Conservation (phyloP, 2,888 invertebrate species). For the Nudaria mundana region DNA sequence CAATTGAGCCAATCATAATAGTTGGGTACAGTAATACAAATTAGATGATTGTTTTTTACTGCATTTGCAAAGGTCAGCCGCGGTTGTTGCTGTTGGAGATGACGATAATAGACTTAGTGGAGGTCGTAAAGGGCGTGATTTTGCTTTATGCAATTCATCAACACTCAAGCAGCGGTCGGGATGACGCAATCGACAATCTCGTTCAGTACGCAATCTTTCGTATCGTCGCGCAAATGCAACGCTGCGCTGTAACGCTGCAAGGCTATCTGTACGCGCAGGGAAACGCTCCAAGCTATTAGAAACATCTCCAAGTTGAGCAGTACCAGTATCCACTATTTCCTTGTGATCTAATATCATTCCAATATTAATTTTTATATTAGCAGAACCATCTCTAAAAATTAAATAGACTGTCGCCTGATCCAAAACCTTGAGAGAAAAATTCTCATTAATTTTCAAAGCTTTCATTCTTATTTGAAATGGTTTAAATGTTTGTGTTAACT, state of each 20-base stretch:
- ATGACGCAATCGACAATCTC: slow-evolving; percentile 47
- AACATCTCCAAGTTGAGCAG: slow-evolving; percentile 55
- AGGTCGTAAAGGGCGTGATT: slow-evolving; percentile 44
- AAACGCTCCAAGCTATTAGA: slow-evolving; percentile 45
- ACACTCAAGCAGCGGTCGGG: slow-evolving; percentile 39
- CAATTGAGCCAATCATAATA: slow-evolving; percentile 11
- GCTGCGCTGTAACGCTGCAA: slow-evolving; percentile 56
- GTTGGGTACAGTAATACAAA: slow-evolving; percentile 54
- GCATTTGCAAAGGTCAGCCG: slow-evolving; percentile 22
- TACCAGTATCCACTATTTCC: slow-evolving; percentile 72
- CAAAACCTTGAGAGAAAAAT: slow-evolving; percentile 64
- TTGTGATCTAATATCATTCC: slow-evolving; percentile 77
- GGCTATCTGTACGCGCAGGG: slow-evolving; percentile 60
- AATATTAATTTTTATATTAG: slow-evolving; percentile 63
- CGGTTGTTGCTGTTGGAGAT: slow-evolving; percentile 18
- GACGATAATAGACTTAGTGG: slow-evolving; percentile 44
- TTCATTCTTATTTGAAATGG: slow-evolving; percentile 75
- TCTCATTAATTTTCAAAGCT: slow-evolving; percentile 67
- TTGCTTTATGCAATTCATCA: slow-evolving; percentile 46
- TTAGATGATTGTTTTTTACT: slow-evolving; percentile 45
- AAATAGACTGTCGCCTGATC: slow-evolving; percentile 68
- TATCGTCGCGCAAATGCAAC: slow-evolving; percentile 53
- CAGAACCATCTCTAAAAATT: slow-evolving; percentile 61
- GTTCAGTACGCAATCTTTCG: slow-evolving; percentile 47
- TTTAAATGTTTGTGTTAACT: slow-evolving; percentile 59